These are phyloP conservation scores for Raja brachyura DNA, from an alignment of 2,113 vertebrate genomes.

Conservation along the genomic window DNA sequence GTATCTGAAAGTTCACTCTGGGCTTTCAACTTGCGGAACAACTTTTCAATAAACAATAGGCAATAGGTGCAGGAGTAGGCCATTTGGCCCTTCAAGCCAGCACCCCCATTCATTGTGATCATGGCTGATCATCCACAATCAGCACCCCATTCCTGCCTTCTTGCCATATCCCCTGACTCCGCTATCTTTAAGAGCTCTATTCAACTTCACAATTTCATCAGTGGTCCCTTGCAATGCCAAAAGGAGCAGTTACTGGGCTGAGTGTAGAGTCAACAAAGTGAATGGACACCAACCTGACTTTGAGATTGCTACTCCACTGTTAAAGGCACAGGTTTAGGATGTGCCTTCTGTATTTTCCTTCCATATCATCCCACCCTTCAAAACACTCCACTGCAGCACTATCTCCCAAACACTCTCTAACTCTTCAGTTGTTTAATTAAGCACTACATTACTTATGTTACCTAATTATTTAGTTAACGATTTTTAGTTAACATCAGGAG, in stretches of 20 bases:
- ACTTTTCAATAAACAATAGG: too few relatives aligned
- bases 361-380: too few relatives aligned
- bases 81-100: too few relatives aligned
- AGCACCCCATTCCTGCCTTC: too few relatives aligned
- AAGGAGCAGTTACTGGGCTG: too few relatives aligned
- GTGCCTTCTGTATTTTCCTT: neutral
- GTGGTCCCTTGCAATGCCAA: too few relatives aligned
- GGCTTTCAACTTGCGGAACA: neutral
- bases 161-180: too few relatives aligned
- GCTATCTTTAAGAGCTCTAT: too few relatives aligned
- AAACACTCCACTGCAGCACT: neutral
- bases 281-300: neutral
- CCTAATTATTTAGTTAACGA: neutral
- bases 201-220: too few relatives aligned
- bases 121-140: too few relatives aligned
- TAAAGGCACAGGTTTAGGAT: neutral
- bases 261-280: neutral
- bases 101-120: too few relatives aligned
- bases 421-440: neutral
- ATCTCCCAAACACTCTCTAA: neutral
- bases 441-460: neutral
- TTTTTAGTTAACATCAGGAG: neutral
- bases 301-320: neutral
- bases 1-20: neutral
- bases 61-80: too few relatives aligned